A percentile compares a stretch with the other conserved stretches of the same genome.
These are phyloP conservation scores for Diabrotica virgifera DNA, from an alignment of 1,140 invertebrate species.

Conservation along the genomic window DNA sequence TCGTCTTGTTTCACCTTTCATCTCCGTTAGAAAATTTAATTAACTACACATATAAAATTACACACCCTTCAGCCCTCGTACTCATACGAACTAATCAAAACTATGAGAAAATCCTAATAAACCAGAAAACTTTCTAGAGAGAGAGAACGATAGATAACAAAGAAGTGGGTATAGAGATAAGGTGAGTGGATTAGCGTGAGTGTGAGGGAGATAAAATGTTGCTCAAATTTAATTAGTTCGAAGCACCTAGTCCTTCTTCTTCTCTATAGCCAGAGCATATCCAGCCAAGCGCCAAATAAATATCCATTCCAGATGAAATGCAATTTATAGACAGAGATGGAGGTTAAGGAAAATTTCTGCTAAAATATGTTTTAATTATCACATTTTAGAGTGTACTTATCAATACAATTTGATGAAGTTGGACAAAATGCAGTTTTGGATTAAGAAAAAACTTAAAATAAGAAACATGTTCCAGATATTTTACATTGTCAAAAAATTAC, in stretches of 20 bases:
- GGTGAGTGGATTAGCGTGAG: background rate
- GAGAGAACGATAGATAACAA: background rate
- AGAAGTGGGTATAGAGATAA: background rate
- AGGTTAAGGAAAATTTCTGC: background rate
- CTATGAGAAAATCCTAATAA: constrained; percentile 3
- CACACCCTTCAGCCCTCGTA: background rate
- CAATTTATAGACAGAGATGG: background rate
- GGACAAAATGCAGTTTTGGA: too few species aligned
- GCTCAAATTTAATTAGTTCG: constrained; percentile 2
- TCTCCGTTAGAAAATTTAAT: background rate
- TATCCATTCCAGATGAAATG: background rate
- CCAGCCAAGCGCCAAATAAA: constrained; percentile 1
- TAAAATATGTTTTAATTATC: too few species aligned
- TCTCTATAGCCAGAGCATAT: background rate
- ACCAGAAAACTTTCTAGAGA: background rate
- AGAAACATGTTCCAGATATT: too few species aligned
- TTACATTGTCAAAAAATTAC: too few species aligned
- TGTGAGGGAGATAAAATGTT: background rate
- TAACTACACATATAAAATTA: background rate
- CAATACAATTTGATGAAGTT: too few species aligned
- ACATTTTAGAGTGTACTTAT: too few species aligned
- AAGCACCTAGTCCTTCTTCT: background rate
- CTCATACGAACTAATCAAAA: background rate
- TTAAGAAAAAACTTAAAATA: too few species aligned
- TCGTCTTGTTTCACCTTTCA: background rate